These are phyloP conservation scores for Zootoca vivipara DNA, from an alignment of 2,113 vertebrate genomes.

Conservation along the genomic window DNA sequence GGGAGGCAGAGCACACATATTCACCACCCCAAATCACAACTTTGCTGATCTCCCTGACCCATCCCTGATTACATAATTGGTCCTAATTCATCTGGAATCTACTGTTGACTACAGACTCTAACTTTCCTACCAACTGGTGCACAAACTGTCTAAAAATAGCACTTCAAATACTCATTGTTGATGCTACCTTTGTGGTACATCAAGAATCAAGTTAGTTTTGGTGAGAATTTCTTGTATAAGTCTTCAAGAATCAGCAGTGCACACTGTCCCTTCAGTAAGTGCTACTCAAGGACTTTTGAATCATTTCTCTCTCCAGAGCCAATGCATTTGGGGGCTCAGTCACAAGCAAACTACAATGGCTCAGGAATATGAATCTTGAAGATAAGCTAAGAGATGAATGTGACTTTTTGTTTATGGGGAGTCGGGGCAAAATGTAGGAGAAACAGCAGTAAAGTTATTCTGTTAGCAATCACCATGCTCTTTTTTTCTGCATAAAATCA, in stretches of 20 bases:
- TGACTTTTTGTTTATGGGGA: background rate
- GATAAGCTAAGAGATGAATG: background rate
- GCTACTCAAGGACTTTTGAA: background rate
- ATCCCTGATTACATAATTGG: too few relatives aligned
- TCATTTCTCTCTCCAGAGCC: background rate
- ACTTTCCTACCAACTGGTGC: too few relatives aligned
- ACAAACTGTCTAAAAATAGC: too few relatives aligned
- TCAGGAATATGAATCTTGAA: background rate
- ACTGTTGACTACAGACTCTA: too few relatives aligned
- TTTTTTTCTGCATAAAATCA: background rate
- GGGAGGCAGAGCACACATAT: too few relatives aligned
- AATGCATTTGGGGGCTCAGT: background rate
- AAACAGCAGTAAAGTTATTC: background rate
- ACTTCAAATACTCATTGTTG: too few relatives aligned
- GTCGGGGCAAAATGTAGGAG: background rate
- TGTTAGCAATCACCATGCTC: background rate
- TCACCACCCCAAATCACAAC: too few relatives aligned
- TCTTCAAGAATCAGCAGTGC: background rate
- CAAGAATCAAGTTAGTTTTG: background rate
- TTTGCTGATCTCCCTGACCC: too few relatives aligned
- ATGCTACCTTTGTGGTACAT: too few relatives aligned
- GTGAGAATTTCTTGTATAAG: background rate
- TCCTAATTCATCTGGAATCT: too few relatives aligned
- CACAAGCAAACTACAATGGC: background rate
- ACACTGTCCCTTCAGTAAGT: background rate